Conservation (phyloP, 2,888 invertebrate species). For the Incurvaria masculella region DNA sequence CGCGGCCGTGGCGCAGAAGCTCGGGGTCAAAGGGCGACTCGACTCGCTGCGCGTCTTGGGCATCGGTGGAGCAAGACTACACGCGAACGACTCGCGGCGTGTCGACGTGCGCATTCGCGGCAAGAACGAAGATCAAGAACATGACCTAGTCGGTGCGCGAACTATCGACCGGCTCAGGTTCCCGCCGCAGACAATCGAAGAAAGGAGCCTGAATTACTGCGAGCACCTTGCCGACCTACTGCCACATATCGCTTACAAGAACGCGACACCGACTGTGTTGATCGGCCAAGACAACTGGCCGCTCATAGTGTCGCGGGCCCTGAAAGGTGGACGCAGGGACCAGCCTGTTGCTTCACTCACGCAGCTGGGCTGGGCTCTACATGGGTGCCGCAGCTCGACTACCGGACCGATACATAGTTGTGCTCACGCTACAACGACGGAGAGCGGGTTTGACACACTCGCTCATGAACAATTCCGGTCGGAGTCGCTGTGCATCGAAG, state of each 20-base stretch:
- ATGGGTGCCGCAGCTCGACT: neutral
- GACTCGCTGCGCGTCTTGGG: neutral
- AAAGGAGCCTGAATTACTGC: neutral
- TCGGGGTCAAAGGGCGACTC: neutral
- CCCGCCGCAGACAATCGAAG: neutral
- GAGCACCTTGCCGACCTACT: neutral
- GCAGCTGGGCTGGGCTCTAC: neutral
- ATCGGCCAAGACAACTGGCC: conserved; percentile 1
- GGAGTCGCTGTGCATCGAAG: too few relatives aligned
- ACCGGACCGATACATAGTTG: neutral
- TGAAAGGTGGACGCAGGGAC: neutral
- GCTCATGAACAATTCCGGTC: too few relatives aligned
- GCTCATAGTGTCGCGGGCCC: neutral
- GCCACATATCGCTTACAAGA: neutral
- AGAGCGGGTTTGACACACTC: too few relatives aligned
- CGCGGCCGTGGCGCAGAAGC: neutral
- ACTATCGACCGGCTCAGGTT: neutral
- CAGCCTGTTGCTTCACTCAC: too few relatives aligned
- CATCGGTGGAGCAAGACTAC: neutral
- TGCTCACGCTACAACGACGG: neutral
- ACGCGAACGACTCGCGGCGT: neutral
- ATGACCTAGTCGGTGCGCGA: neutral
- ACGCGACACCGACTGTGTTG: neutral
- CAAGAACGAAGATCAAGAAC: neutral
- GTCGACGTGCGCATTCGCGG: neutral